These are phyloP conservation scores for Perizoma affinitatum DNA, from an alignment of 2,888 invertebrate species.

Conservation along the genomic window DNA sequence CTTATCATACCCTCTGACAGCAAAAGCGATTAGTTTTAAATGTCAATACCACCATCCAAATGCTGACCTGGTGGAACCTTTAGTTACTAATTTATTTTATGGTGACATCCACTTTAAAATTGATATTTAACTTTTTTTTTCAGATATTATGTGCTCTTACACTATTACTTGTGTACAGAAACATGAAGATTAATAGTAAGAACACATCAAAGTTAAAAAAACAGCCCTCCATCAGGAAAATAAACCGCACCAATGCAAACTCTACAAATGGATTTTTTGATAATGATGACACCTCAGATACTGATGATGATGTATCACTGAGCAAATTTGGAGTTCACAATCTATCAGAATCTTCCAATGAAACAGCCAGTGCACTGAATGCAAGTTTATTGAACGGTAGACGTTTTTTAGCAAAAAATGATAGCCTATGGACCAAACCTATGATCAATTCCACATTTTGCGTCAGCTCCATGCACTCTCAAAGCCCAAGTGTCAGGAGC, in stretches of 20 bases:
- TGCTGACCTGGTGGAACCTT: too few relatives aligned
- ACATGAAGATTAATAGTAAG: conserved; percentile 51
- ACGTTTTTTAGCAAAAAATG: conserved; percentile 65
- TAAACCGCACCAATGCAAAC: conserved; percentile 52
- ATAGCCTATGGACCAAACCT: conserved; percentile 68
- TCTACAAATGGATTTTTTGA: conserved; percentile 52
- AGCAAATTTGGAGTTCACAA: conserved; percentile 75
- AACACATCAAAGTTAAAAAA: conserved; percentile 37
- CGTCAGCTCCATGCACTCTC: conserved; percentile 61
- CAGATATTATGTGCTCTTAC: conserved; percentile 65
- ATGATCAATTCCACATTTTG: conserved; percentile 74
- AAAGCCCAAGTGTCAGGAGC: conserved; percentile 53
- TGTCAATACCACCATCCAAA: too few relatives aligned
- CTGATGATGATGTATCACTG: conserved; percentile 76
- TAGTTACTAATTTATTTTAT: too few relatives aligned
- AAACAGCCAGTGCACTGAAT: conserved; percentile 57
- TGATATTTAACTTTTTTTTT: conserved; percentile 42
- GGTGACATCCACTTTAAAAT: not conserved
- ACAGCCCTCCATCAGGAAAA: conserved; percentile 54
- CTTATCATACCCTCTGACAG: too few relatives aligned
- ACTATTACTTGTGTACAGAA: conserved; percentile 64
- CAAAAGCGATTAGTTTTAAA: too few relatives aligned
- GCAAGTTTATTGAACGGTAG: conserved; percentile 64
- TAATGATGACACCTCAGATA: conserved; percentile 64
- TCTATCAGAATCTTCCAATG: conserved; percentile 71